A percentile compares a stretch with the other conserved stretches of the same genome.
Conservation (phyloP, 2,113 vertebrate genomes). For the Oceanodroma tethys region DNA sequence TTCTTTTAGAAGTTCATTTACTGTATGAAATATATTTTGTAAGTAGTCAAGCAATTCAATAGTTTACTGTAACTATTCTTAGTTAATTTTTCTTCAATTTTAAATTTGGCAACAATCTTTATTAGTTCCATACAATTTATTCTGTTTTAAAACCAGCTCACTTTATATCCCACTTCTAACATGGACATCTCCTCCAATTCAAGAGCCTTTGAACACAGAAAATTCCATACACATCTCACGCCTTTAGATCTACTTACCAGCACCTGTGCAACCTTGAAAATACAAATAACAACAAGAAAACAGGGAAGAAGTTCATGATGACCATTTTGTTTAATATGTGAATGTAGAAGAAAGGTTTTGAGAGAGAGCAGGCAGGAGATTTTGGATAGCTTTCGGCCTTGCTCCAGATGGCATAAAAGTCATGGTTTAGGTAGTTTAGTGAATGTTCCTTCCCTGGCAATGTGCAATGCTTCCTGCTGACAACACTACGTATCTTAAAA, state of each 20-base stretch:
- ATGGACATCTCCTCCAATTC: background rate
- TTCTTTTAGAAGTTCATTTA: background rate
- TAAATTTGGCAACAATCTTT: background rate
- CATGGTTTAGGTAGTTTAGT: background rate
- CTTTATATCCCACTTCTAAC: background rate
- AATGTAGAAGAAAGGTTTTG: background rate
- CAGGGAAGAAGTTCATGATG: background rate
- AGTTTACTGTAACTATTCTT: background rate
- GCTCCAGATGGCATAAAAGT: background rate
- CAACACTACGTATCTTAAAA: background rate
- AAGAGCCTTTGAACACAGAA: background rate
- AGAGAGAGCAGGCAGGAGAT: background rate
- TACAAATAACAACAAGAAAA: background rate
- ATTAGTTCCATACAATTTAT: background rate
- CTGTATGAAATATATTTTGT: background rate
- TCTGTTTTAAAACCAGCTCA: background rate
- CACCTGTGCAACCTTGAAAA: background rate
- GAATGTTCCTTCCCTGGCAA: background rate
- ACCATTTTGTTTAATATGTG: background rate
- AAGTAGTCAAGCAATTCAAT: background rate
- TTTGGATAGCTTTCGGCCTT: background rate
- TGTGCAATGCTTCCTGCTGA: background rate
- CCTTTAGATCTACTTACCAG: background rate
- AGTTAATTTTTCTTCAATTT: background rate
- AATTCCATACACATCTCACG: background rate